Conservation (phyloP, 2,888 invertebrate genomes). For the Theodoxus fluviatilis region DNA sequence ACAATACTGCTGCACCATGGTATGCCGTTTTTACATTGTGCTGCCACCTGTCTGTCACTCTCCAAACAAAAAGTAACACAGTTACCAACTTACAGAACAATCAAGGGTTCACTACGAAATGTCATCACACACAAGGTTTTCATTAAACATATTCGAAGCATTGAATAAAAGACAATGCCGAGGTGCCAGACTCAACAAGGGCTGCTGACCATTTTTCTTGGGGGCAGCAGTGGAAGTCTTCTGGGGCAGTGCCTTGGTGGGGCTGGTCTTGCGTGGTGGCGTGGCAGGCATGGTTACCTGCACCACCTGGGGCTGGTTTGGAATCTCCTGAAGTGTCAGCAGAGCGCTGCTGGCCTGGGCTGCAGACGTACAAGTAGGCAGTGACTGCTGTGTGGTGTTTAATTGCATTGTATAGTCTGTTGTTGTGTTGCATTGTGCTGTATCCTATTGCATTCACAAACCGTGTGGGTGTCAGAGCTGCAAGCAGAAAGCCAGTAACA, state of each 20-base stretch:
- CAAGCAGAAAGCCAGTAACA: too few relatives aligned
- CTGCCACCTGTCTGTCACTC: not conserved
- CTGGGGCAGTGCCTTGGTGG: conserved; percentile 18
- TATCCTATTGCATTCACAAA: too few relatives aligned
- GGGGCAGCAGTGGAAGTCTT: conserved; percentile 23
- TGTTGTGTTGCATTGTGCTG: too few relatives aligned
- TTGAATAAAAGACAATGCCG: not conserved
- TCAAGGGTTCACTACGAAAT: not conserved
- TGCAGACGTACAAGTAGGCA: too few relatives aligned
- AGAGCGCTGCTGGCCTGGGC: conserved; percentile 65
- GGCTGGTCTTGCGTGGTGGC: conserved; percentile 21
- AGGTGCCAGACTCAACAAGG: too few relatives aligned
- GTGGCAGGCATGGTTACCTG: conserved; percentile 13
- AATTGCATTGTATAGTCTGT: too few relatives aligned
- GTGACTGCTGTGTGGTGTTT: too few relatives aligned
- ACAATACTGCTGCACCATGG: too few relatives aligned
- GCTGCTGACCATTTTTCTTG: conserved; percentile 24
- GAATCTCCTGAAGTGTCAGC: conserved; percentile 62
- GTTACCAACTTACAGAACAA: not conserved
- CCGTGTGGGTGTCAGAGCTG: too few relatives aligned
- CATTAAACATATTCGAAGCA: too few relatives aligned
- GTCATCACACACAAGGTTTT: too few relatives aligned
- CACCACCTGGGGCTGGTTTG: conserved; percentile 25
- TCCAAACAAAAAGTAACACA: not conserved
- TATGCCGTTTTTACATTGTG: too few relatives aligned